Conservation (phyloP, 2,888 invertebrate genomes). For the Drosophila histrio region DNA sequence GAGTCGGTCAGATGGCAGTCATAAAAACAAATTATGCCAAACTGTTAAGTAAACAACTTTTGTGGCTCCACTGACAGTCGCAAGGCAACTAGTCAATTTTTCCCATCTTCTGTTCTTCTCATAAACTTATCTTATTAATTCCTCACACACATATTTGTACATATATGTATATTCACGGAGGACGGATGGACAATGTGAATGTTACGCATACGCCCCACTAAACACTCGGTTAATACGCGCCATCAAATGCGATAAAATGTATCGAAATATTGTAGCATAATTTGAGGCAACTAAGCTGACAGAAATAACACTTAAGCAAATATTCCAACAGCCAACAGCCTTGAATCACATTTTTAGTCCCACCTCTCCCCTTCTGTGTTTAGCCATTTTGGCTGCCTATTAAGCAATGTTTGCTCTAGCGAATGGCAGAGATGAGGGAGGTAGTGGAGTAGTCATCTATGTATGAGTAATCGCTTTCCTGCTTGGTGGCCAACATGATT, state of each 20-base stretch:
- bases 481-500: constrained; percentile 75
- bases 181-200: constrained; percentile 6
- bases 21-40: constrained; percentile 80
- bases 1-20: constrained; percentile 47
- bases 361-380: constrained; percentile 33
- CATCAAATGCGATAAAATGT: constrained; percentile 78
- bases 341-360: constrained; percentile 42
- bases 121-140: constrained; percentile 79
- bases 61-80: constrained; percentile 49
- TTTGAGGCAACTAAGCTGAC: constrained; percentile 76
- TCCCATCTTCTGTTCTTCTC: constrained; percentile 20
- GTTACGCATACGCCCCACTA: constrained; percentile 55
- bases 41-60: constrained; percentile 80
- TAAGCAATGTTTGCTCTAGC: constrained; percentile 67
- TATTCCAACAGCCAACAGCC: constrained; percentile 62
- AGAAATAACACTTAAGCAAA: constrained; percentile 80
- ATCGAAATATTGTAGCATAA: constrained; percentile 75
- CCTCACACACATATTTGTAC: constrained; percentile 20
- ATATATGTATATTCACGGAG: neutral
- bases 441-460: constrained; percentile 53
- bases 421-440: constrained; percentile 16
- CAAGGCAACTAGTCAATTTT: constrained; percentile 33
- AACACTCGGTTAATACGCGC: constrained; percentile 74
- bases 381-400: constrained; percentile 65
- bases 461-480: constrained; percentile 77